A percentile compares a stretch with the other conserved stretches of the same genome.
Evolutionary conservation across 2,888 invertebrate species (phyloP).

Genomic region (Chrysolina haemoptera): DNA sequence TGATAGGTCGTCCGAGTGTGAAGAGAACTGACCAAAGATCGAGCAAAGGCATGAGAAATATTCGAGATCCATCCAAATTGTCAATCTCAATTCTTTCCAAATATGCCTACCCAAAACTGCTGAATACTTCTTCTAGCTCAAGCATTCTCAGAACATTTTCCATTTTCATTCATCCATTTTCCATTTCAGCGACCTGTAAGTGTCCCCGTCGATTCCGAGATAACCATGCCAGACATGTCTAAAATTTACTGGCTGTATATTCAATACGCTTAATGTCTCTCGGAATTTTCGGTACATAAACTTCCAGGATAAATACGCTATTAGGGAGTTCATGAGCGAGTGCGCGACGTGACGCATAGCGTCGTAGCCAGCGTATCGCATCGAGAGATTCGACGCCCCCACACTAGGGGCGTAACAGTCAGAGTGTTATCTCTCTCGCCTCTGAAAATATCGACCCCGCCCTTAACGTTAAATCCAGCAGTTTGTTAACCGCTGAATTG

Average conservation of each 20-base stretch:
- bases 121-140: too few species aligned
- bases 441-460: constrained; percentile 66
- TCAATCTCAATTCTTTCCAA: too few species aligned
- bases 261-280: constrained; percentile 30
- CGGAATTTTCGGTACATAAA: constrained; percentile 45
- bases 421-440: constrained; percentile 63
- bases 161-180: too few species aligned
- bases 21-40: too few species aligned
- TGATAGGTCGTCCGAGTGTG: too few species aligned
- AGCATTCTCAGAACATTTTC: not conserved
- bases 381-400: constrained; percentile 55
- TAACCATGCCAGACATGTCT: not conserved
- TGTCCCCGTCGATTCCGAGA: not conserved
- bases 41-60: too few species aligned
- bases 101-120: too few species aligned
- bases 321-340: constrained; percentile 9
- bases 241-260: constrained; percentile 17
- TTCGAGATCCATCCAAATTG: too few species aligned
- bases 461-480: constrained; percentile 67
- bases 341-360: constrained; percentile 45
- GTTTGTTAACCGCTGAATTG: constrained; percentile 69
- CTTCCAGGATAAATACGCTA: constrained; percentile 33
- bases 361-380: constrained; percentile 55
- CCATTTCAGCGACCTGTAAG: not conserved
- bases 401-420: constrained; percentile 58